Base-by-base conservation (phyloP, 2,797 vertebrate genomes). In the Manis crassicaudata region DNA sequence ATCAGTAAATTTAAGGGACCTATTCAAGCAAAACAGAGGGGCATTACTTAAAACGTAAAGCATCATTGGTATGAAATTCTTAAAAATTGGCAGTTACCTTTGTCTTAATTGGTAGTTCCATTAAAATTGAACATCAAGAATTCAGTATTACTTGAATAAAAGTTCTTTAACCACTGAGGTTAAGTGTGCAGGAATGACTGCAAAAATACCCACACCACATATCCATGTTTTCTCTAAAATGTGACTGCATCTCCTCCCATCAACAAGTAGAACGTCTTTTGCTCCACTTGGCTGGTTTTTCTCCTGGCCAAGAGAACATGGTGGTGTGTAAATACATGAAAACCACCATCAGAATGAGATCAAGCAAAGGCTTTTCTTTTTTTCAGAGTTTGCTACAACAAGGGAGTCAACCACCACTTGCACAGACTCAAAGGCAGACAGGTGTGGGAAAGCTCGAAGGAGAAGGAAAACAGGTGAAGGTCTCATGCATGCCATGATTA, bases 11-110 rank as follows among this genome's bases (percentile, higher is more conserved):
- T 88, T 85, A 73, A 94, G 32, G 29, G 10, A 32, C 11, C 6
- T 63, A 37, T 3, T 93, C 50, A 90, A 14, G n/a, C 10, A 62
- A 86, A 85, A 50, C 10, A 37, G 20, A 43, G 17, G 9, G 23
- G 0, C 13, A 52, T 27, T n/a, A n/a, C 67, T 60, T 62, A 65
- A 83, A 94, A 40, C 32, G 29, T 12, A 77, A 29, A n/a, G 32
- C 86, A 7, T 68, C 27, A 58, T 83, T 95, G 60, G 83, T 72
- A 6, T 86, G 37, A 94, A 79, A 79, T 81, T 92, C 62, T 20
- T 80, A 92, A 96, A 94, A 50, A 29, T 88, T 77, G 83, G 20
- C 3, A 80, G 50, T 92, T 86, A 43, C 8, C 2, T 82, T 88
- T 56, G 2, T 76, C 20, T 93, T 70, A 62, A 72, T 43, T 70